Conservation (phyloP, 1,140 invertebrate genomes). For the Trypoxylus dichotomus region DNA sequence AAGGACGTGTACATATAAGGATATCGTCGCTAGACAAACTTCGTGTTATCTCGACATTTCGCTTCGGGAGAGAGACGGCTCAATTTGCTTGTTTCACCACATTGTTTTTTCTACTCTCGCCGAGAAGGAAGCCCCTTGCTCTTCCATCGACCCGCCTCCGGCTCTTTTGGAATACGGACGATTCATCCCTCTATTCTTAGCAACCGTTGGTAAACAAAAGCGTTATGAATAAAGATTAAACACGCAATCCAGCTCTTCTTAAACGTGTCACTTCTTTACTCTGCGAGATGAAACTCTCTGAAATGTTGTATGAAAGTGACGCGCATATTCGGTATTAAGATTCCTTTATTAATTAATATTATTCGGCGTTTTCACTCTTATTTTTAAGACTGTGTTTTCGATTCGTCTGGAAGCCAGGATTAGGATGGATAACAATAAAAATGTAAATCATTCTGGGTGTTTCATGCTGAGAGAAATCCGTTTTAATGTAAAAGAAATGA, state of each 20-base stretch:
- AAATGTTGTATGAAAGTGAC: neutral
- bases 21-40: neutral
- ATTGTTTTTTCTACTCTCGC: constrained; percentile 6
- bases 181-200: neutral
- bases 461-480: no score
- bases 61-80: neutral
- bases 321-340: no score
- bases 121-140: neutral
- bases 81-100: constrained; percentile 25
- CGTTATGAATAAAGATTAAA: constrained; percentile 23
- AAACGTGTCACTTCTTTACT: neutral
- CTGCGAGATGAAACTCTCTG: neutral
- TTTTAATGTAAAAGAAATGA: no score
- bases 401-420: no score
- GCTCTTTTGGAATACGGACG: neutral
- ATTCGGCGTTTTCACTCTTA: no score
- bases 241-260: neutral
- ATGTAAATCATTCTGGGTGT: no score
- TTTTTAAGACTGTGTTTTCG: no score
- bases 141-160: neutral
- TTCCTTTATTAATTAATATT: no score
- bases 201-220: constrained; percentile 8
- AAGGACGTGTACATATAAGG: constrained; percentile 1
- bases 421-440: no score
- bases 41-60: neutral